A percentile compares a stretch with the other conserved stretches of the same genome.
Evolutionary conservation across 2,797 vertebrate species (phyloP).

Genomic region (Periophthalmus magnuspinnatus): DNA sequence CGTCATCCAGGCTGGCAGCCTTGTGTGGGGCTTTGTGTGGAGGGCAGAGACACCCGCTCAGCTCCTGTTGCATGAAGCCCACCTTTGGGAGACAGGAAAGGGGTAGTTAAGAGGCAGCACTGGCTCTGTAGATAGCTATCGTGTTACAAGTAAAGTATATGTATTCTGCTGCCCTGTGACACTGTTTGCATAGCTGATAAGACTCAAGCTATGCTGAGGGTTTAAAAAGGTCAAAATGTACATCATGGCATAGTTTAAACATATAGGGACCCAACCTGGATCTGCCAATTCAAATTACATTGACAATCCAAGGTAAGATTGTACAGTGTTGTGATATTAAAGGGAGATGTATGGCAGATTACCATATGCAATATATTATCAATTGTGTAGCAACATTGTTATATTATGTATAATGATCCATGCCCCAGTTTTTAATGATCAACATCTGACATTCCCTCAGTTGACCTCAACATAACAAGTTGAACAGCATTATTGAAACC

Average conservation of each 20-base stretch:
- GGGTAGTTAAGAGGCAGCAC: constrained; percentile 15
- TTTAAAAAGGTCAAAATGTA: background rate
- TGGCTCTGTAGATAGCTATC: constrained; percentile 31
- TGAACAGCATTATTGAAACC: constrained; percentile 19
- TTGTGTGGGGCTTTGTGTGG: constrained; percentile 39
- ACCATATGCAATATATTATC: too few species aligned
- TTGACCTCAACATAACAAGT: constrained; percentile 24
- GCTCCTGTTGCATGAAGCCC: constrained; percentile 11
- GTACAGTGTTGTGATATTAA: too few species aligned
- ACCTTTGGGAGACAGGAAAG: constrained; percentile 14
- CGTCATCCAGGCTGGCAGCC: constrained; percentile 38
- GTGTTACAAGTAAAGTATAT: constrained; percentile 7
- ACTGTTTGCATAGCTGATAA: constrained; percentile 42
- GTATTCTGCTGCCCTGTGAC: constrained; percentile 15
- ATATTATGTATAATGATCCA: background rate
- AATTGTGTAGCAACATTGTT: too few species aligned
- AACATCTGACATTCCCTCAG: background rate
- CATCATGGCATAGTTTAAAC: background rate
- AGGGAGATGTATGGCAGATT: too few species aligned
- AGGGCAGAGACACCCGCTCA: constrained; percentile 24
- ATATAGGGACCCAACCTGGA: background rate
- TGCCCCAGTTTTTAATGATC: background rate
- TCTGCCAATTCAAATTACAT: background rate
- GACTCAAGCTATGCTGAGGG: constrained; percentile 2
- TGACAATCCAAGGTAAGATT: background rate